Conservation (phyloP, 2,888 invertebrate genomes). For the Coronaproctus castanopsis region DNA sequence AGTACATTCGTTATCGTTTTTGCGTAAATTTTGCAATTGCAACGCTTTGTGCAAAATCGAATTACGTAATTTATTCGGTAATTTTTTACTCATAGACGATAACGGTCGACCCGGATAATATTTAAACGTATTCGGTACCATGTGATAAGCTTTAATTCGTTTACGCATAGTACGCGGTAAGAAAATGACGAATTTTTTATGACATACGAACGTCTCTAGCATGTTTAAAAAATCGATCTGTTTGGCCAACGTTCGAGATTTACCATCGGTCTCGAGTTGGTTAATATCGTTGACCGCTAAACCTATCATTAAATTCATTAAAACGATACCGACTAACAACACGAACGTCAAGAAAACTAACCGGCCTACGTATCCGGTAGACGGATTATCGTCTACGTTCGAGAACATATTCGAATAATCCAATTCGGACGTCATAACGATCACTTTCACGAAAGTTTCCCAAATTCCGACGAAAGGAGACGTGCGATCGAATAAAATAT, state of each 20-base stretch:
- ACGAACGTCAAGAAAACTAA: constrained; percentile 34
- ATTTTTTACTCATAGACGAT: constrained; percentile 20
- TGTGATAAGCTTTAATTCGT: constrained; percentile 28
- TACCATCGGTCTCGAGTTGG: constrained; percentile 35
- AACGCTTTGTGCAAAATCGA: constrained; percentile 11
- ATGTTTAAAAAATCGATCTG: constrained; percentile 35
- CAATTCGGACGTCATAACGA: constrained; percentile 39
- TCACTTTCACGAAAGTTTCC: constrained; percentile 34
- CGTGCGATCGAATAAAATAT: constrained; percentile 34
- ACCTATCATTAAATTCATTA: constrained; percentile 39
- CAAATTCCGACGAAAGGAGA: constrained; percentile 33
- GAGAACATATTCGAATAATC: constrained; percentile 34
- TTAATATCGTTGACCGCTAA: constrained; percentile 39
- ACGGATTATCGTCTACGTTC: constrained; percentile 25
- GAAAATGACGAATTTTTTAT: constrained; percentile 27
- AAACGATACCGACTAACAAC: constrained; percentile 34
- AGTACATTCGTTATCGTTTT: background rate
- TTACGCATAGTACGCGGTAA: constrained; percentile 26
- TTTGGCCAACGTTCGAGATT: constrained; percentile 33
- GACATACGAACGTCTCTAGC: constrained; percentile 33
- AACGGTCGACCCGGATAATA: constrained; percentile 30
- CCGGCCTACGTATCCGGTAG: constrained; percentile 30
- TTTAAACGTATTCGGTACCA: constrained; percentile 26
- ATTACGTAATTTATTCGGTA: constrained; percentile 12
- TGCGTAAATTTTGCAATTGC: constrained; percentile 1